Percentiles rank a stretch among this genome's conserved stretches.
These are phyloP conservation scores for Sclerodermus sp. DNA, from an alignment of 2,888 invertebrate species.

Conservation along the genomic window DNA sequence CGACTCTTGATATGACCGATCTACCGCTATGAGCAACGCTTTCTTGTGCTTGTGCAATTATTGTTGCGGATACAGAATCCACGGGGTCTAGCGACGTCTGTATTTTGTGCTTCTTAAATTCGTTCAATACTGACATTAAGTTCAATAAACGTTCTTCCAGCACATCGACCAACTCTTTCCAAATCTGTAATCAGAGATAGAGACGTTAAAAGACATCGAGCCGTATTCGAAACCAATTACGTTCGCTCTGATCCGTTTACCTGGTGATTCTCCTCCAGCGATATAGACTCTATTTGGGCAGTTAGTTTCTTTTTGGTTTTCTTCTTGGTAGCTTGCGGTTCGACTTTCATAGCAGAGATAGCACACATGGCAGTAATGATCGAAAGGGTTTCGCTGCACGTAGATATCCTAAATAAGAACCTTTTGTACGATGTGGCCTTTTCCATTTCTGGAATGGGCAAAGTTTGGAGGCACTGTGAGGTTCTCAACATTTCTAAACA, in stretches of 20 bases:
- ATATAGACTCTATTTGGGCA: conserved; percentile 35
- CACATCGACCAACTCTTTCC: conserved; percentile 42
- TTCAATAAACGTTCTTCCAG: conserved; percentile 40
- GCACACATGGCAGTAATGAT: conserved; percentile 48
- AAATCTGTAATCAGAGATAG: conserved; percentile 39
- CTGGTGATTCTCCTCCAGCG: conserved; percentile 35
- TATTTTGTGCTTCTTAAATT: conserved; percentile 44
- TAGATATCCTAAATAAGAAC: conserved; percentile 49
- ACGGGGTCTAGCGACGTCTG: conserved; percentile 37
- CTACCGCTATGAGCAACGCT: conserved; percentile 48
- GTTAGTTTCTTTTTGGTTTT: conserved; percentile 48
- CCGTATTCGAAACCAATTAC: background rate
- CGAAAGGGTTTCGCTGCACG: conserved; percentile 52
- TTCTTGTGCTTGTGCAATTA: conserved; percentile 42
- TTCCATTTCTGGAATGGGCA: conserved; percentile 39
- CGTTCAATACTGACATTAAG: conserved; percentile 39
- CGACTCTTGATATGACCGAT: conserved; percentile 44
- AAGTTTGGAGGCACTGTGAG: conserved; percentile 35
- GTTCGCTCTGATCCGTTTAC: conserved; percentile 23
- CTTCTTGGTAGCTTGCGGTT: conserved; percentile 38
- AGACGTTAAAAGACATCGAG: too few relatives aligned
- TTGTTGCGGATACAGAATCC: conserved; percentile 30
- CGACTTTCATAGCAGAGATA: conserved; percentile 34
- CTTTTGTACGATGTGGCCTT: conserved; percentile 44
- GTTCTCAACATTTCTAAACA: conserved; percentile 40